Base-by-base conservation (phyloP, 2,113 vertebrate genomes). In the Ciconia maguari region DNA sequence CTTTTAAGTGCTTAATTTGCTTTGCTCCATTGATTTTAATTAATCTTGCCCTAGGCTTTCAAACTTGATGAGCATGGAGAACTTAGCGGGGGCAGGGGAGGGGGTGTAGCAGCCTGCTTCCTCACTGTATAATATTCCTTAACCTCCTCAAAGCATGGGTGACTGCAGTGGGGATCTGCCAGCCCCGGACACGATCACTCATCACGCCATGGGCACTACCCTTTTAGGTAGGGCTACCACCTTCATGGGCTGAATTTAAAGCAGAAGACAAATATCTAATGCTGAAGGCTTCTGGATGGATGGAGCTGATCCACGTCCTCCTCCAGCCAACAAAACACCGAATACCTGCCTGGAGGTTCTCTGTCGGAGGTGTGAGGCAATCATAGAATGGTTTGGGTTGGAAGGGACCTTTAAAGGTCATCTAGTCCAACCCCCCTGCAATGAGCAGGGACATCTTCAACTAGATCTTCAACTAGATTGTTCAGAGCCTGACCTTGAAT, bases 1-100 rank as follows among this genome's bases (percentile, higher is more conserved):
- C 57, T 96, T 96, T 86, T 87, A 97, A 97, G 93, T 88, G 75
- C 78, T 96, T 96, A 92, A 97, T 97, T 97, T 97, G 77, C 94
- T 96, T 94, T 96, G 96, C 95, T 97, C 89, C 97, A 94, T 92
- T 94, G 97, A 97, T 97, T 97, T 97, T 97, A 97, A 97, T 97
- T 97, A 97, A 95, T 97, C 89, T 96, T 96, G 96, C 97, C 86
- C 90, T 76, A 95, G 91, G 95, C 94, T 96, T 87, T 94, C 80
- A 95, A 96, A 93, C 27, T 93, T 94, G 91, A 96, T 88, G 83
- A 93, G 79, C 81, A 41, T 51, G 49, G 89, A 93, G 72, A 96
- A 96, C 88, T 91, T 92, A 36, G 36, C 36, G 36, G 36, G 36
- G 36, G 36, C 36, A 36, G 36, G 36, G 36, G 36, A 36, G 36